Conservation (phyloP, 2,113 vertebrate species). For the Oreochromis niloticus region DNA sequence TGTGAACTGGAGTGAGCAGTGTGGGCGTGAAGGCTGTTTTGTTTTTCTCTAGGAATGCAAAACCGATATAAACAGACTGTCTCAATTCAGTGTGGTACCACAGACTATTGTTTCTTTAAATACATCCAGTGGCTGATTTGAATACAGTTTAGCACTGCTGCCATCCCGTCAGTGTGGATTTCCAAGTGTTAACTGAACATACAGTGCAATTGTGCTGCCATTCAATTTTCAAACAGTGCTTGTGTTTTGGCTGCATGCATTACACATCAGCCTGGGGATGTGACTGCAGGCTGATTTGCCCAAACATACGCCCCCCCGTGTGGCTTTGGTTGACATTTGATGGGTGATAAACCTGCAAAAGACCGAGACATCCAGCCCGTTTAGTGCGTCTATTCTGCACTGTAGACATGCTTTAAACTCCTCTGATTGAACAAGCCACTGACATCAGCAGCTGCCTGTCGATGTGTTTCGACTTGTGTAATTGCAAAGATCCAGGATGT, state of each 20-base stretch:
- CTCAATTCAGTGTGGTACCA: not conserved
- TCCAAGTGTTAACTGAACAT: not conserved
- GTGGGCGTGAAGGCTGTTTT: not conserved
- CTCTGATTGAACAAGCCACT: not conserved
- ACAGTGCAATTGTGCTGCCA: not conserved
- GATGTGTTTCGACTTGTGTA: slow-evolving; percentile 19
- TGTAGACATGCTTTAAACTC: not conserved
- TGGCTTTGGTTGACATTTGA: not conserved
- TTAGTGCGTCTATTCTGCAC: not conserved
- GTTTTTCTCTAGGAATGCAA: not conserved
- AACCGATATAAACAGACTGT: not conserved
- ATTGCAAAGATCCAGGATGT: not conserved
- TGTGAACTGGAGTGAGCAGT: slow-evolving; percentile 12
- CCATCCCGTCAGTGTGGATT: not conserved
- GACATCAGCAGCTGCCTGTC: not conserved
- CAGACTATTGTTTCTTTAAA: not conserved
- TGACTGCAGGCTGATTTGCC: not conserved
- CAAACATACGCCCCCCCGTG: not conserved
- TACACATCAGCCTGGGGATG: not conserved
- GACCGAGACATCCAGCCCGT: not conserved
- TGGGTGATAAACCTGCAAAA: not conserved
- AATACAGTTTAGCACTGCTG: slow-evolving; percentile 10
- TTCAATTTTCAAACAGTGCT: not conserved
- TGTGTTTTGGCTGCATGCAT: slow-evolving; percentile 5
- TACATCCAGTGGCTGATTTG: not conserved